Conservation (phyloP, 2,888 invertebrate species). For the Tiliacea aurago region DNA sequence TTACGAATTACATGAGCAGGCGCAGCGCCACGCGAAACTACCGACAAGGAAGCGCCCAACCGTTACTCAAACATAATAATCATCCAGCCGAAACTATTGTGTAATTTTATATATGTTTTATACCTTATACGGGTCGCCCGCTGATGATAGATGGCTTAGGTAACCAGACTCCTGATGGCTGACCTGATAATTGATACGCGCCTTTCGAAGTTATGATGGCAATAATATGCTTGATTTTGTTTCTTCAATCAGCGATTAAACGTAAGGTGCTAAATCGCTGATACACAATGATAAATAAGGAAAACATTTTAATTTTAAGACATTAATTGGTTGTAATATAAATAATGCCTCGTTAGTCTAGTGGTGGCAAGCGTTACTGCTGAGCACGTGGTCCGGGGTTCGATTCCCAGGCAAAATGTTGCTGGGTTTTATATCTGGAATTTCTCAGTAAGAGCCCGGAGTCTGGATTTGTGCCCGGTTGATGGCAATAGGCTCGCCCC, state of each 20-base stretch:
- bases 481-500: no score
- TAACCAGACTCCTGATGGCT: slow-evolving; percentile 20
- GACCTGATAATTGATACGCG: slow-evolving; percentile 15
- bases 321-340: no score
- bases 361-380: no score
- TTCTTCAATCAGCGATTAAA: not conserved
- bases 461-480: no score
- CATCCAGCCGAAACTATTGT: slow-evolving; percentile 78
- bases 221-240: slow-evolving; percentile 26
- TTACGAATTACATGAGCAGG: slow-evolving; percentile 84
- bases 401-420: no score
- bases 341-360: no score
- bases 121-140: slow-evolving; percentile 9
- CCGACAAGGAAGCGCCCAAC: slow-evolving; percentile 73
- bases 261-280: no score
- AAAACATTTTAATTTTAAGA: not conserved
- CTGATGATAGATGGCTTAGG: slow-evolving; percentile 38
- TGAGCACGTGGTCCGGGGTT: no score
- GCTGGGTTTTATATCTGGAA: no score
- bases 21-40: slow-evolving; percentile 73
- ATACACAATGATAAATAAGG: not conserved
- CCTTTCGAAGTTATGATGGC: slow-evolving; percentile 41
- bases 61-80: slow-evolving; percentile 74
- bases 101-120: slow-evolving; percentile 64
- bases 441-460: no score